Evolutionary conservation across 2,113 vertebrate species (phyloP), one percentile per base, ranked within the genome.

Genomic region (Salvator merianae): DNA sequence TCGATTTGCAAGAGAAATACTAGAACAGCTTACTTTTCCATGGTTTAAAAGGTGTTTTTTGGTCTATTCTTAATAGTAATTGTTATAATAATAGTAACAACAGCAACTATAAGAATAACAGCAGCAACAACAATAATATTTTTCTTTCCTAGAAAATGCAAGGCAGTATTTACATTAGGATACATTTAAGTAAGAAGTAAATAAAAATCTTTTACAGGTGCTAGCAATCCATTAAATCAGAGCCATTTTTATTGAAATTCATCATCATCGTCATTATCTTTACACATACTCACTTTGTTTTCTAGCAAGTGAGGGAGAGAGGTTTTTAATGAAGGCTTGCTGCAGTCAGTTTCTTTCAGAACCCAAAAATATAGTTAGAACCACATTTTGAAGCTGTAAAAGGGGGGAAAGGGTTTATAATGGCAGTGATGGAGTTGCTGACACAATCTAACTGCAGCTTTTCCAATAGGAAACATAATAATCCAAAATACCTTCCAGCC

Each of bases 351-450:
- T 81, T 59, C 62, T 81, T 81, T 59, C 62, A 76, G 63, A 47
- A n/a, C 40, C n/a, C 63, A 76, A 43, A 30, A 76, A 80, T n/a
- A 76, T 22, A 59, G 69, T 68, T 66, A 81, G 70, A 81, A 34
- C 26, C 78, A 75, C 43, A 73, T n/a, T 66, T 30, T 81, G 65
- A 70, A 76, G 30, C 28, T 59, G 28, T 66, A 81, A 69, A 81
- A 75, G 14, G 55, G 53, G 18, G 53, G 86, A 86, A 66, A 68
- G 78, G 34, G 63, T 30, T 6, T 76, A 30, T 62, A 77, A 55
- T 26, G 50, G 81, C 62, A 80, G 74, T 12, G 2, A 73, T 78
- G 74, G 55, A 79, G 7, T 28, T 74, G 43, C 24, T 70, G 68
- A 65, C 8, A 43, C 34, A 59, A 5, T 79, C 38, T 76, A 79